Base-by-base conservation (phyloP, 1,140 invertebrate genomes). In the Cydia pomonella region DNA sequence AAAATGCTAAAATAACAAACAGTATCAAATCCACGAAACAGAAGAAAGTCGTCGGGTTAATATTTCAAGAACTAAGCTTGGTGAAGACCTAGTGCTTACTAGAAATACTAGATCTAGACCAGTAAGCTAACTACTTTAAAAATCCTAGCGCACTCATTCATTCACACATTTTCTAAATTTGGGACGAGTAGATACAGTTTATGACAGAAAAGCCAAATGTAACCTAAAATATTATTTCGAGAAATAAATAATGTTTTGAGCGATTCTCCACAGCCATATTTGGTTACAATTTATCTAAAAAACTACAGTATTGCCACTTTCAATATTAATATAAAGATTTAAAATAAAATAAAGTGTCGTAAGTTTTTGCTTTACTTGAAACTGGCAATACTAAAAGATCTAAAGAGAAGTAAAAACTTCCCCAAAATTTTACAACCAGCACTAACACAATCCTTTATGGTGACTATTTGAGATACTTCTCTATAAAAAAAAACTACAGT, bases 181-280 rank as follows among this genome's bases (percentile, higher is more conserved):
- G 29, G 29, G 64, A 38, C 27, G 29, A 69, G n/a, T 69, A 29
- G 2, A 66, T 27, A 29, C 21, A 63, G 62, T 69, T 29, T 66
- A n/a, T 33, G n/a, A 33, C n/a, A 33, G 29, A 69, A 33, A 66
- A 29, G 18, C n/a, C n/a, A 33, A 33, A 33, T 38, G 64, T 69
- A 69, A 69, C 64, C 64, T 69, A 69, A 69, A 38, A 18, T n/a
- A 69, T 69, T 69, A 69, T 33, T 18, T 69, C 64, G 7, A 69
- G 64, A 69, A 66, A 69, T 69, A 69, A 69, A 69, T 69, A 69
- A 69, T 69, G 64, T 33, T 33, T 69, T 69, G 64, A 69, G 64
- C 64, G 64, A 5, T 41, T n/a, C n/a, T 41, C 64, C 64, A 9
- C 64, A 69, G 29, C 29, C 64, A 69, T 69, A 33, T 38, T 33